Conservation (phyloP, 2,797 vertebrate genomes). For the Phataginus tricuspis region DNA sequence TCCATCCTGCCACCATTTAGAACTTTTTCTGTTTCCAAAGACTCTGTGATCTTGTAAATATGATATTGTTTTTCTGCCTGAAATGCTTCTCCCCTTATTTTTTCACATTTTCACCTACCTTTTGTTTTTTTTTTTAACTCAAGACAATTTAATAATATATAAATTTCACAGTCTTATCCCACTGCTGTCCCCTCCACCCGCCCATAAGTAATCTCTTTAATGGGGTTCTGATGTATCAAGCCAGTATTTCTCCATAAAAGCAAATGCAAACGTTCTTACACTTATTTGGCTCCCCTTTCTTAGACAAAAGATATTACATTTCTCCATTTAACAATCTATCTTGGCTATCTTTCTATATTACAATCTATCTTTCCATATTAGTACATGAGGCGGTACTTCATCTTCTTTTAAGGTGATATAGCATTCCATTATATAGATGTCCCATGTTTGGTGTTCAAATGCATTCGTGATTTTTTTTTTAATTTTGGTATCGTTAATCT, state of each 20-base stretch:
- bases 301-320: not conserved
- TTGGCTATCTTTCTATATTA: not conserved
- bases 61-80: too few relatives aligned
- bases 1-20: too few relatives aligned
- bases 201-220: not conserved
- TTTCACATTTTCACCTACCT: too few relatives aligned
- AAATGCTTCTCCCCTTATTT: too few relatives aligned
- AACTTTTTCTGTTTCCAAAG: too few relatives aligned
- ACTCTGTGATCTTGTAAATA: too few relatives aligned
- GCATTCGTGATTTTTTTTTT: conserved; percentile 9
- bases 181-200: too few relatives aligned
- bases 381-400: not conserved
- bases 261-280: not conserved
- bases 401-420: not conserved
- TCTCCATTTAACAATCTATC: not conserved
- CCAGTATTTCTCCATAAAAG: not conserved
- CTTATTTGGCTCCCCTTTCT: not conserved
- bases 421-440: not conserved
- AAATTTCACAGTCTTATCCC: not conserved
- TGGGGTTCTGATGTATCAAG: not conserved
- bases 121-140: not conserved
- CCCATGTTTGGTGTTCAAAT: not conserved
- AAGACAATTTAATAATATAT: not conserved
- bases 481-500: too few relatives aligned
- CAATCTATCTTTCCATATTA: not conserved